These are phyloP conservation scores for Centruroides vittatus DNA, from an alignment of 1,140 invertebrate species.

Conservation along the genomic window DNA sequence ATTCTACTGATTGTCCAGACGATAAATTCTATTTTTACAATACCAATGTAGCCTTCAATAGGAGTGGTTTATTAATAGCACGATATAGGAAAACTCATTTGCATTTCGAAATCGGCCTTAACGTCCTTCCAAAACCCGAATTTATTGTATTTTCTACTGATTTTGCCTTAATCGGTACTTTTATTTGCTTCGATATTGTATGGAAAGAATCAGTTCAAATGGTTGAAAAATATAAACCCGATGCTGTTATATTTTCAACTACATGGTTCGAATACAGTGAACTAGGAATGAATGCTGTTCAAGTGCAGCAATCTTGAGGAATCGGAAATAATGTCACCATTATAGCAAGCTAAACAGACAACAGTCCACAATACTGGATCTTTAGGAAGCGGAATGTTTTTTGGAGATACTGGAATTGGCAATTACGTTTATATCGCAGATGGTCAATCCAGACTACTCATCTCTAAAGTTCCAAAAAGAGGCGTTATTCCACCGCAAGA, in stretches of 20 bases:
- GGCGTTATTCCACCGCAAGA: background rate
- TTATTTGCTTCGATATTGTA: slow-evolving; percentile 60
- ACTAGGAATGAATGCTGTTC: slow-evolving; percentile 36
- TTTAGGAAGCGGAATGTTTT: slow-evolving; percentile 14
- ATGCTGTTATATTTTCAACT: slow-evolving; percentile 52
- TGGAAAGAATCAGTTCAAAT: slow-evolving; percentile 36
- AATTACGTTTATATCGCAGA: background rate
- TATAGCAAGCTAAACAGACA: slow-evolving; percentile 40
- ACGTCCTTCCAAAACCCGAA: too few species aligned
- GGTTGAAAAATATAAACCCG: slow-evolving; percentile 37
- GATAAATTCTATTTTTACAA: too few species aligned
- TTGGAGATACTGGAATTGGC: background rate
- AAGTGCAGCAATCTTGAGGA: slow-evolving; percentile 35
- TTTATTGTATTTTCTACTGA: too few species aligned
- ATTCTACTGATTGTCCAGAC: too few species aligned
- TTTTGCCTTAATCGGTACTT: slow-evolving; percentile 48
- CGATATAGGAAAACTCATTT: too few species aligned
- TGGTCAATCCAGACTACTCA: background rate
- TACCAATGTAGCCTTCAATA: too few species aligned
- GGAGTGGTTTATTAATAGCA: too few species aligned
- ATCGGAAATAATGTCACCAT: slow-evolving; percentile 38
- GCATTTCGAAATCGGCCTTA: too few species aligned
- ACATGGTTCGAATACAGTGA: slow-evolving; percentile 57
- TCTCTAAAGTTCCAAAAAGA: background rate
- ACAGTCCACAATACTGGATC: slow-evolving; percentile 17